Conservation (phyloP, 2,797 vertebrate genomes). For the Stomatorhinus walkeri region DNA sequence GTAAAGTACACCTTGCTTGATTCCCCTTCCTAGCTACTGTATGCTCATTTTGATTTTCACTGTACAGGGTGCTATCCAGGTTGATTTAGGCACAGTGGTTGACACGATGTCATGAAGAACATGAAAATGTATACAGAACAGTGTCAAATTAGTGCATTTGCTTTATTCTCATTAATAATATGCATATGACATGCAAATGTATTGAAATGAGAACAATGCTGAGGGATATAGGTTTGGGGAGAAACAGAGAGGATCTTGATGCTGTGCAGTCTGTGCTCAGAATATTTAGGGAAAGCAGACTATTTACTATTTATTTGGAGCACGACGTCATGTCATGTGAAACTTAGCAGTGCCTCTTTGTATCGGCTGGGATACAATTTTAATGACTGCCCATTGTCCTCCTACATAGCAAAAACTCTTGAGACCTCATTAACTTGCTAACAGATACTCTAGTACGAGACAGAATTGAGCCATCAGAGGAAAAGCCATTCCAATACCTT, state of each 20-base stretch:
- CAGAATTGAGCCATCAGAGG: not conserved
- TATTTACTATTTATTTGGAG: not conserved
- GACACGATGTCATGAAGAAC: not conserved
- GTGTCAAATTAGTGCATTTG: not conserved
- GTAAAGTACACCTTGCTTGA: not conserved
- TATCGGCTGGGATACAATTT: not conserved
- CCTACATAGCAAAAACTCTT: not conserved
- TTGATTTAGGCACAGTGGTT: not conserved
- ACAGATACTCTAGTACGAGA: not conserved
- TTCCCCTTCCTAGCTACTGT: not conserved
- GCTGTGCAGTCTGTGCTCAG: not conserved
- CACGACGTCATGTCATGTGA: not conserved
- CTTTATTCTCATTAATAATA: not conserved
- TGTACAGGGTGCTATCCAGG: not conserved
- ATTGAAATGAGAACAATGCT: not conserved
- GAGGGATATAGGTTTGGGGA: not conserved
- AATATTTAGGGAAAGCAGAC: not conserved
- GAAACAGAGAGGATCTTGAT: not conserved
- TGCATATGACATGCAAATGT: not conserved
- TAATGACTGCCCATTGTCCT: constrained; percentile 8
- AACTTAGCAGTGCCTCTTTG: not conserved
- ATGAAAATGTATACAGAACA: not conserved
- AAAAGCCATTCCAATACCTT: not conserved
- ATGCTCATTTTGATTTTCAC: not conserved
- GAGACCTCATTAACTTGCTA: constrained; percentile 14